Percentiles rank a stretch among this genome's conserved stretches.
Evolutionary conservation across 2,888 invertebrate genomes (phyloP).

Genomic region (Archaeoteleia sp.): DNA sequence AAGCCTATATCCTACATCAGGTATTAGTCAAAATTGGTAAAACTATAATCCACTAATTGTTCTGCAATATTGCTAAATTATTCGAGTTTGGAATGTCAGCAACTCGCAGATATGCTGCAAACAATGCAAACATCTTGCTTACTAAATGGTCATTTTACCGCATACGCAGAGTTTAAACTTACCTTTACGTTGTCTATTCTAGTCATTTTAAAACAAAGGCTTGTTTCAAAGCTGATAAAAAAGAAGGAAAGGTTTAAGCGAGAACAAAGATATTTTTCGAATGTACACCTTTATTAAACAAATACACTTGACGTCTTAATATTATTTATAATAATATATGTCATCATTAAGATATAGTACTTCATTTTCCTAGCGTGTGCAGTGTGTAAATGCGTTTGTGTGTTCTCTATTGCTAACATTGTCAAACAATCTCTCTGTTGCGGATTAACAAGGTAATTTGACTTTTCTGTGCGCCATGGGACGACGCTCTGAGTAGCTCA

Average conservation of each 20-base stretch:
- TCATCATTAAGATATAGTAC: constrained; percentile 68
- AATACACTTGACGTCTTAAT: constrained; percentile 75
- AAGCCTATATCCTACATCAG: too few species aligned
- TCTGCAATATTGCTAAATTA: too few species aligned
- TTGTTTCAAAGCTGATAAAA: constrained; percentile 2
- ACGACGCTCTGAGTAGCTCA: constrained; percentile 70
- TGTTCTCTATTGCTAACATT: constrained; percentile 69
- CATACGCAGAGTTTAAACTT: too few species aligned
- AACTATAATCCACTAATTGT: too few species aligned
- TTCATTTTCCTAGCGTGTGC: constrained; percentile 74
- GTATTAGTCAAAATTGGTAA: too few species aligned
- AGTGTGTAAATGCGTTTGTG: constrained; percentile 73
- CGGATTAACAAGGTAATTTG: constrained; percentile 70
- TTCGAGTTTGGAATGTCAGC: too few species aligned
- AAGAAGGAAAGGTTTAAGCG: too few species aligned
- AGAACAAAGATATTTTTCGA: too few species aligned
- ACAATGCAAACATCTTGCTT: too few species aligned
- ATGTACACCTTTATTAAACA: constrained; percentile 76
- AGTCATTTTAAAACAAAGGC: too few species aligned
- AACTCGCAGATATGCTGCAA: too few species aligned
- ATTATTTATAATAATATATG: constrained; percentile 72
- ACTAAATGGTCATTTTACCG: too few species aligned
- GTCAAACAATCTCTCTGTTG: constrained; percentile 64
- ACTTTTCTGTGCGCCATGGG: constrained; percentile 71
- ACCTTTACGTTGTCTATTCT: not conserved